Evolutionary conservation across 2,797 vertebrate genomes (phyloP).

Genomic region (Pteropus rufus): DNA sequence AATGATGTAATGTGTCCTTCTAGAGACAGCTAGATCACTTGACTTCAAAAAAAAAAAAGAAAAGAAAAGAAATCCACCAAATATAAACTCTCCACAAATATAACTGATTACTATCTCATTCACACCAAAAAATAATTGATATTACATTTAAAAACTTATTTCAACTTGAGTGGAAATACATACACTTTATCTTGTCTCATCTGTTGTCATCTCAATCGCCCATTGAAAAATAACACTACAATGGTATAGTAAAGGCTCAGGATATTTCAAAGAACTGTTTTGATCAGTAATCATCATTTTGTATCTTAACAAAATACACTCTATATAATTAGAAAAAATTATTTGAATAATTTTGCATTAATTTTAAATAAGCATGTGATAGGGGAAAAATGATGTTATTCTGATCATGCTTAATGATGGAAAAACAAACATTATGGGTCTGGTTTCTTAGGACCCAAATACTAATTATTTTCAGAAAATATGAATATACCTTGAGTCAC

Average conservation of each 20-base stretch:
- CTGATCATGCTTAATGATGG: background rate
- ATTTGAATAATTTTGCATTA: background rate
- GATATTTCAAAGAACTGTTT: background rate
- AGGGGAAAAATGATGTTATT: slow-evolving; percentile 28
- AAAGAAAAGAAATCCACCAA: background rate
- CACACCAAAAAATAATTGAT: background rate
- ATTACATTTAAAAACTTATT: background rate
- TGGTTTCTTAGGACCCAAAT: background rate
- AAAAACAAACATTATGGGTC: background rate
- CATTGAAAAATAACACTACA: background rate
- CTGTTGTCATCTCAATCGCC: background rate
- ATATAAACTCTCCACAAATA: background rate
- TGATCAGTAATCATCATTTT: background rate
- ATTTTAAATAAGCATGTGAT: slow-evolving; percentile 13
- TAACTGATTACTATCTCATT: background rate
- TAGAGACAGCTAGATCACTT: background rate
- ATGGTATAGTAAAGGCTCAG: background rate
- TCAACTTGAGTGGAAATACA: background rate
- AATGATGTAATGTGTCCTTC: background rate
- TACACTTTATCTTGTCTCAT: background rate
- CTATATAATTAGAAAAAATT: background rate
- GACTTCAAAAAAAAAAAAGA: background rate
- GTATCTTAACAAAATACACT: background rate
- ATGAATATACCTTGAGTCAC: background rate
- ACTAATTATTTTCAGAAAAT: slow-evolving; percentile 19